Conservation (phyloP, 2,113 vertebrate genomes). For the Labrus mixtus region DNA sequence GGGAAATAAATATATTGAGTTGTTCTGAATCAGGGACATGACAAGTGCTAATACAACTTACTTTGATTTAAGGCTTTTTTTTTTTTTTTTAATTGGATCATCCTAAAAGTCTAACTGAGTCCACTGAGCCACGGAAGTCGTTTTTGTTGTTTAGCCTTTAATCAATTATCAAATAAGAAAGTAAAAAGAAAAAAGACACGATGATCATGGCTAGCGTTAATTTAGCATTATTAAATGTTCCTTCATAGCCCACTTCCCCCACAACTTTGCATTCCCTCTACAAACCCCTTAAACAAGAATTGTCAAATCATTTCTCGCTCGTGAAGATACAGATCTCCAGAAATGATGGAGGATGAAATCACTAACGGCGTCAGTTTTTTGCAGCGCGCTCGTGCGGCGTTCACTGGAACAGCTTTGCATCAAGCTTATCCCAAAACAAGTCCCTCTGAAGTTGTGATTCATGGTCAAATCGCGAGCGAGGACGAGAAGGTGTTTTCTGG, state of each 20-base stretch:
- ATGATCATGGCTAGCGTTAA: neutral
- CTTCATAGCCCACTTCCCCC: neutral
- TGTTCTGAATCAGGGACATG: slow-evolving; percentile 3
- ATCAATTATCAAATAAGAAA: neutral
- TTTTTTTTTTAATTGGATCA: neutral
- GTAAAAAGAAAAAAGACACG: too few species aligned
- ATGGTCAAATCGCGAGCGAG: neutral
- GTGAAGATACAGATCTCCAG: slow-evolving; percentile 19
- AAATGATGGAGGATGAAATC: slow-evolving; percentile 53
- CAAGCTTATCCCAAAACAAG: neutral
- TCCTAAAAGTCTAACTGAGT: neutral
- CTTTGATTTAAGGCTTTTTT: neutral
- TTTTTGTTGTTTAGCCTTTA: neutral
- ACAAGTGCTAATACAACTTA: neutral
- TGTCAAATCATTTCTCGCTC: slow-evolving; percentile 1
- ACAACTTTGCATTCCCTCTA: neutral
- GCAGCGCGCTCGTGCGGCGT: slow-evolving; percentile 70
- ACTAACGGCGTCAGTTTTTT: neutral
- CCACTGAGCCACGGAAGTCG: fast-evolving
- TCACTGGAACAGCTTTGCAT: slow-evolving; percentile 36
- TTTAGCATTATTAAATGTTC: neutral
- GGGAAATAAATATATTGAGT: slow-evolving; percentile 18
- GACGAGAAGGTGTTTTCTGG: neutral
- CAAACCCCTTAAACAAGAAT: neutral
- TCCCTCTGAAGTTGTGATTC: slow-evolving; percentile 26